phyloP scores from a whole-genome alignment of 30 jellyfish, hydroid and myxozoan genomes.

The Chrysaora quinquecirrha region DNA sequence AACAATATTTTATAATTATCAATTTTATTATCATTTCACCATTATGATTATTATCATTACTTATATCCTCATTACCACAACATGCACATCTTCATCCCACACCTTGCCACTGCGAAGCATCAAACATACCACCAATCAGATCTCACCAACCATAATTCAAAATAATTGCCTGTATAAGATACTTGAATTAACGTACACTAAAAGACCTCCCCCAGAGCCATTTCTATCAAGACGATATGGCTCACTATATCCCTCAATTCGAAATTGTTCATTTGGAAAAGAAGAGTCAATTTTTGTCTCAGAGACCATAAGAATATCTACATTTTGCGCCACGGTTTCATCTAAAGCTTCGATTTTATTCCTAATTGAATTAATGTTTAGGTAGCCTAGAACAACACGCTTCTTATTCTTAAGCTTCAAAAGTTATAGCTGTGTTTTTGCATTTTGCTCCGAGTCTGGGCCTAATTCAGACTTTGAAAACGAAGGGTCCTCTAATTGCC shows the following conservation, averaged over 20 bases:
- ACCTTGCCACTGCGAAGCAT: too few relatives aligned
- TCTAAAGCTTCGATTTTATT: neutral
- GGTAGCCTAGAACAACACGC: slow-evolving; percentile 1
- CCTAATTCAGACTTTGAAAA: neutral
- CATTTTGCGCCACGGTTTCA: slow-evolving; percentile 5
- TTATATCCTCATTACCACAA: too few relatives aligned
- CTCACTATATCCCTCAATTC: slow-evolving; percentile 3
- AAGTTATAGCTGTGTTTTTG: neutral
- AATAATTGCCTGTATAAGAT: too few relatives aligned
- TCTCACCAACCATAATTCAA: too few relatives aligned
- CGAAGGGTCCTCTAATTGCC: slow-evolving; percentile 1
- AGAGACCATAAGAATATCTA: neutral
- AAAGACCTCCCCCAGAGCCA: slow-evolving; percentile 7
- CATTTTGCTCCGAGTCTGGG: slow-evolving; percentile 6
- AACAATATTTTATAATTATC: too few relatives aligned
- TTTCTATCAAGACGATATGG: slow-evolving; percentile 19
- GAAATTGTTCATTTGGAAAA: slow-evolving; percentile 8
- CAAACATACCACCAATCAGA: too few relatives aligned
- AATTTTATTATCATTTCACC: too few relatives aligned
- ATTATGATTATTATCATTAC: too few relatives aligned
- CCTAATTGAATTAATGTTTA: neutral
- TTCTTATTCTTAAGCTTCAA: neutral
- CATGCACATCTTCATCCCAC: too few relatives aligned
- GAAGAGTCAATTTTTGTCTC: too few relatives aligned
- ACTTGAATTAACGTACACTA: neutral